A percentile compares a stretch with the other conserved stretches of the same genome.
Evolutionary conservation across 2,113 vertebrate species (phyloP).

Genomic region (Lamprotornis superbus): DNA sequence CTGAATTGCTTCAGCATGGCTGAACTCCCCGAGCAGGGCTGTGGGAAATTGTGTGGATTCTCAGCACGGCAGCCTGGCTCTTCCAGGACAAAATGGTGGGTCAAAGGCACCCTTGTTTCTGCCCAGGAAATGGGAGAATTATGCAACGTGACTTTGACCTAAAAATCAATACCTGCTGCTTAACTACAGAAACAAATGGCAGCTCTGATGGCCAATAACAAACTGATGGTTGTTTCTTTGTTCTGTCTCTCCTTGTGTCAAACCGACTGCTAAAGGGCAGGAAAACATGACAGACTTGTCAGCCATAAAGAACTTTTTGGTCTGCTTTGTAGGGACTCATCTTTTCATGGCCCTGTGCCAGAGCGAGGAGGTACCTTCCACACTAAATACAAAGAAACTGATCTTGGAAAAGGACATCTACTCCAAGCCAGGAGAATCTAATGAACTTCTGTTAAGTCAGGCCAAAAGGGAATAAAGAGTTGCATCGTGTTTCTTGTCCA

Average conservation of each 20-base stretch:
- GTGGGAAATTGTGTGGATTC: neutral
- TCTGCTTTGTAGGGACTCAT: conserved; percentile 22
- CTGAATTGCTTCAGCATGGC: conserved; percentile 12
- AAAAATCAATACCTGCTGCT: conserved; percentile 19
- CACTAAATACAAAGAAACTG: neutral
- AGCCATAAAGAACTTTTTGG: conserved; percentile 18
- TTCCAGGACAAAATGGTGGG: neutral
- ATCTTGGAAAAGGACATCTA: neutral
- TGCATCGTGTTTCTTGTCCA: neutral
- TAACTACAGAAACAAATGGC: conserved; percentile 32
- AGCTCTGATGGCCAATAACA: conserved; percentile 9
- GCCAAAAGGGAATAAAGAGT: neutral
- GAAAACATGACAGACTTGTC: neutral
- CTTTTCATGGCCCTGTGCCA: conserved; percentile 21
- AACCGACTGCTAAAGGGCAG: conserved; percentile 18
- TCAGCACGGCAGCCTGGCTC: neutral
- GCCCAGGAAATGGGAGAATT: neutral
- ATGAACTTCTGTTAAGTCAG: neutral
- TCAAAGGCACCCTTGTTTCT: neutral
- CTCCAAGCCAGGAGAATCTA: neutral
- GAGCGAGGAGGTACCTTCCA: neutral
- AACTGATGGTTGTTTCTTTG: conserved; percentile 8
- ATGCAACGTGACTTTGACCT: conserved; percentile 1
- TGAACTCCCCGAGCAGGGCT: neutral
- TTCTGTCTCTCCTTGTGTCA: conserved; percentile 19